Evolutionary conservation across 2,113 vertebrate genomes (phyloP).

Genomic region (Xiphophorus hellerii): DNA sequence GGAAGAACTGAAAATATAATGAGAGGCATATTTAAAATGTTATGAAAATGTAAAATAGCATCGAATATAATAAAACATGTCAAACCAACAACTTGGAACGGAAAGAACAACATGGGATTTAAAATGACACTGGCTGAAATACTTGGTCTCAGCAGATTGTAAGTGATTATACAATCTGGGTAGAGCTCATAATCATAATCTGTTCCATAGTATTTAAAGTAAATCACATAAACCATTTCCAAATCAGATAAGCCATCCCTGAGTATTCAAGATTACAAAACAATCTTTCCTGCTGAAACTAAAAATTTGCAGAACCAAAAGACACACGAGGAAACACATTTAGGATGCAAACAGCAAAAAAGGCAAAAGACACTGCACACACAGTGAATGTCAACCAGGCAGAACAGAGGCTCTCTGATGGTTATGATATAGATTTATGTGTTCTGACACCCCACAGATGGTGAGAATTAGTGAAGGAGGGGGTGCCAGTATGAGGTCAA

Average conservation of each 20-base stretch:
- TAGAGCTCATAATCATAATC: conserved; percentile 28
- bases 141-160: conserved; percentile 29
- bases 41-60: background rate
- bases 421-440: conserved; percentile 72
- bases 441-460: conserved; percentile 72
- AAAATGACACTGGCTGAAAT: conserved; percentile 10
- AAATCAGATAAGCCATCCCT: conserved; percentile 30
- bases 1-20: background rate
- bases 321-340: conserved; percentile 17
- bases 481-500: conserved; percentile 67
- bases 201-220: conserved; percentile 30
- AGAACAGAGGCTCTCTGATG: conserved; percentile 37
- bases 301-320: conserved; percentile 20
- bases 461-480: conserved; percentile 70
- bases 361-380: conserved; percentile 13
- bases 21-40: background rate
- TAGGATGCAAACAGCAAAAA: conserved; percentile 22
- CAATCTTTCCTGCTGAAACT: background rate
- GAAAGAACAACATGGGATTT: conserved; percentile 9
- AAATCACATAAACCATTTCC: conserved; percentile 20
- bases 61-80: background rate
- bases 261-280: conserved; percentile 18
- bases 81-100: background rate
- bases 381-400: conserved; percentile 44
- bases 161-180: conserved; percentile 37